Percentiles rank a stretch among this genome's conserved stretches.
phyloP scores from a whole-genome alignment of 35 echinoderm and acorn worm species.

The Lytechinus variegatus region DNA sequence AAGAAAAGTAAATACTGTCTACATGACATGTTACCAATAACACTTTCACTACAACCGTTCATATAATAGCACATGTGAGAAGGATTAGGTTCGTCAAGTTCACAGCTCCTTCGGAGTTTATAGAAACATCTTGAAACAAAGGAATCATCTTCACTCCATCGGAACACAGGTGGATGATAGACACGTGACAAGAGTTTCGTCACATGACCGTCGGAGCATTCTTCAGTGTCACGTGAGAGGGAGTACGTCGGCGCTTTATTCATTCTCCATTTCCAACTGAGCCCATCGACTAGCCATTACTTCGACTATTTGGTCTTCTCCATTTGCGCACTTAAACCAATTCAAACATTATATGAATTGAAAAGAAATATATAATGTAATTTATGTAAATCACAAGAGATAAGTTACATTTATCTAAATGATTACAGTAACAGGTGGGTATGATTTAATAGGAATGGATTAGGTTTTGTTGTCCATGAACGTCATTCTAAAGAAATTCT shows the following conservation, averaged over 20 bases:
- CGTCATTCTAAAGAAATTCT: too few species aligned
- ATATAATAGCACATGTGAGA: not conserved
- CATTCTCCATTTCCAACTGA: not conserved
- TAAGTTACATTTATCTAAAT: too few species aligned
- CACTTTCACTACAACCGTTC: not conserved
- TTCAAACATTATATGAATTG: too few species aligned
- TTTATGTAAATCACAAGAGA: too few species aligned
- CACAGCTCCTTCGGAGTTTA: not conserved
- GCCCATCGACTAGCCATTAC: not conserved
- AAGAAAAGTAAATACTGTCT: not conserved
- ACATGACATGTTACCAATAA: not conserved
- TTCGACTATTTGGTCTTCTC: not conserved
- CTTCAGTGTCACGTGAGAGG: not conserved
- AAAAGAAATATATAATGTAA: too few species aligned
- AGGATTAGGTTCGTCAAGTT: not conserved
- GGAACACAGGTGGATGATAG: not conserved
- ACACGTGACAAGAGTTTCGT: not conserved
- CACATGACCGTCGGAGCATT: slow-evolving; percentile 16
- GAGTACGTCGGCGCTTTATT: not conserved
- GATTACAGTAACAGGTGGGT: too few species aligned
- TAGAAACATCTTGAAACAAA: slow-evolving; percentile 6
- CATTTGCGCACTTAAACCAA: too few species aligned
- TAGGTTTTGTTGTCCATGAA: too few species aligned
- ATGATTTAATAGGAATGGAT: too few species aligned
- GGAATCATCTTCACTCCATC: not conserved